Percentiles rank a stretch among this genome's conserved stretches.
Evolutionary conservation across 2,797 vertebrate species (phyloP).

Genomic region (Esox masquinongy): DNA sequence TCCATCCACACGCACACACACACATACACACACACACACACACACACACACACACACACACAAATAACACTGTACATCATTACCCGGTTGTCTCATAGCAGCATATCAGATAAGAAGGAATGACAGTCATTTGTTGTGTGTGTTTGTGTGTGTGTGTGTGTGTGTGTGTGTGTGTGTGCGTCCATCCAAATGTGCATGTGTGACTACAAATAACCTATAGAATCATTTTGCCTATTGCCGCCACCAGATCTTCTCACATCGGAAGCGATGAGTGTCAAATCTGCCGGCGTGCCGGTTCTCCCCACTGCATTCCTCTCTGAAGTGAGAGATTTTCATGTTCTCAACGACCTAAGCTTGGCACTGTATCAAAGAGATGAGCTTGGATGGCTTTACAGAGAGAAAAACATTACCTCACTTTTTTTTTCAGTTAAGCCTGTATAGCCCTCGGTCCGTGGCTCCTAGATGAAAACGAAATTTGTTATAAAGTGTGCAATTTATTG

Average conservation of each 20-base stretch:
- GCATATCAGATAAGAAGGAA: constrained; percentile 24
- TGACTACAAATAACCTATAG: constrained; percentile 47
- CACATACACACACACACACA: too few relatives aligned
- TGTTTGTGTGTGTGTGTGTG: too few relatives aligned
- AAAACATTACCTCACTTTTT: constrained; percentile 35
- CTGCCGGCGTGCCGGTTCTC: constrained; percentile 39
- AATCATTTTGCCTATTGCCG: constrained; percentile 33
- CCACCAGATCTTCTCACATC: constrained; percentile 55
- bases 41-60: too few relatives aligned
- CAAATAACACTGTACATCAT: constrained; percentile 21
- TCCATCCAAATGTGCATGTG: constrained; percentile 7
- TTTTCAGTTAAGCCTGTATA: neutral
- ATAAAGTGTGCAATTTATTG: constrained; percentile 29
- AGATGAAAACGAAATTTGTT: constrained; percentile 9
- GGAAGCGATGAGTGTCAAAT: constrained; percentile 63
- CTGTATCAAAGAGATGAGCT: constrained; percentile 54
- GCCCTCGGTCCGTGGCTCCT: neutral
- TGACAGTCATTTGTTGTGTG: neutral
- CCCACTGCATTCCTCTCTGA: constrained; percentile 52
- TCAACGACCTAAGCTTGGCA: constrained; percentile 65
- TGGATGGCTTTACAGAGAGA: constrained; percentile 43
- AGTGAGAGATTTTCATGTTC: constrained; percentile 58
- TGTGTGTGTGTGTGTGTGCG: too few relatives aligned
- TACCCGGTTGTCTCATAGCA: constrained; percentile 46
- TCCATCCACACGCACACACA: too few relatives aligned